Conservation (phyloP, 2,888 invertebrate genomes). For the Cylindroiulus punctatus region DNA sequence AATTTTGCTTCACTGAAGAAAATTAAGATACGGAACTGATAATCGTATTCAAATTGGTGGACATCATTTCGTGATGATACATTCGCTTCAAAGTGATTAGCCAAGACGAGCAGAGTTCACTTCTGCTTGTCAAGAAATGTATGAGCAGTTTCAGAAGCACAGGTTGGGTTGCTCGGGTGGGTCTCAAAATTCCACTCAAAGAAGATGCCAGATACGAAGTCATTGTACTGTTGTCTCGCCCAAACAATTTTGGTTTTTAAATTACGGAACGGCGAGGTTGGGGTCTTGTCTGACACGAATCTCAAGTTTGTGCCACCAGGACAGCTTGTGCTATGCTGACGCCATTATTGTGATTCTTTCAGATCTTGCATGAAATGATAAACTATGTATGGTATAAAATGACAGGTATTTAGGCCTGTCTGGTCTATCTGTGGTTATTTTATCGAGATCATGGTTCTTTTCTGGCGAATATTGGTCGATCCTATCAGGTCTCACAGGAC, state of each 20-base stretch:
- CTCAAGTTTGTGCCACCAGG: too few species aligned
- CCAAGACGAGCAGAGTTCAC: neutral
- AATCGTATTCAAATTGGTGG: neutral
- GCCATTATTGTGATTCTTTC: too few species aligned
- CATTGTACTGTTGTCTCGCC: conserved; percentile 24
- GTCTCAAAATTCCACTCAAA: neutral
- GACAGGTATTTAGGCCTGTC: too few species aligned
- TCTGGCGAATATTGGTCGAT: too few species aligned
- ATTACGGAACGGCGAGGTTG: neutral
- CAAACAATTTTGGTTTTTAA: neutral
- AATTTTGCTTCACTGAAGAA: neutral
- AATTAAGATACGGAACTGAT: neutral
- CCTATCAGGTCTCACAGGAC: too few species aligned
- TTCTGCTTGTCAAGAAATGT: neutral
- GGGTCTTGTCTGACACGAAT: neutral
- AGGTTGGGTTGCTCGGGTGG: neutral
- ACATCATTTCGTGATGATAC: neutral
- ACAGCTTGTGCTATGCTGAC: too few species aligned
- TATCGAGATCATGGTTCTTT: too few species aligned
- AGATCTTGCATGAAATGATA: too few species aligned
- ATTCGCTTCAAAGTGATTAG: neutral
- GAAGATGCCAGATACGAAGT: neutral
- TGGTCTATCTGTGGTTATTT: too few species aligned
- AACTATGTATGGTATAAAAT: too few species aligned
- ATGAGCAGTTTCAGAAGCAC: neutral